Evolutionary conservation across 2,797 vertebrate genomes (phyloP).

Genomic region (Melanotaenia maccullochi): DNA sequence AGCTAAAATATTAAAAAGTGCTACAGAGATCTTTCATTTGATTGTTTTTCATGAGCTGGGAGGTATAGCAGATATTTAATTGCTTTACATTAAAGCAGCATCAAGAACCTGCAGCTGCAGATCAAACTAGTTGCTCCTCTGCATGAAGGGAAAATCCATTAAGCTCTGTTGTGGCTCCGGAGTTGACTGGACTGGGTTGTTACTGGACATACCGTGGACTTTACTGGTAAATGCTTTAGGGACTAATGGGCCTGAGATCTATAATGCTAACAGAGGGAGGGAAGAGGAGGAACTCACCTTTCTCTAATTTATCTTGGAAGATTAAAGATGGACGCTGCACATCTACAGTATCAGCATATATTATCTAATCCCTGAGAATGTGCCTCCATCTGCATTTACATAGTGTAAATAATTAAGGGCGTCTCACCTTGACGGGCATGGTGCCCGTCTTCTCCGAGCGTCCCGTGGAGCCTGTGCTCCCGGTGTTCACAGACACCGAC

Average conservation of each 20-base stretch:
- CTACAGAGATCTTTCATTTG: background rate
- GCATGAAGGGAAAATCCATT: conserved; percentile 59
- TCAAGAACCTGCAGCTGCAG: conserved; percentile 16
- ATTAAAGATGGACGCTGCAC: background rate
- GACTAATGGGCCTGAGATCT: conserved; percentile 76
- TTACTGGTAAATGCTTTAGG: conserved; percentile 77
- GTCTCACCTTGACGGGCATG: conserved; percentile 90
- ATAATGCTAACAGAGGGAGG: conserved; percentile 62
- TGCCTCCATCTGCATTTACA: background rate
- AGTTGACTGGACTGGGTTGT: conserved; percentile 26
- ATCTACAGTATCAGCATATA: background rate
- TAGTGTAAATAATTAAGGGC: background rate
- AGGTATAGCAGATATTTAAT: background rate
- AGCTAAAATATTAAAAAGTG: background rate
- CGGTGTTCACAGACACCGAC: conserved; percentile 22
- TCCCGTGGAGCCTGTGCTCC: conserved; percentile 36
- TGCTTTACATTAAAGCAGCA: conserved; percentile 6
- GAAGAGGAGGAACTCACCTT: conserved; percentile 17
- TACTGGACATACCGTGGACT: conserved; percentile 39
- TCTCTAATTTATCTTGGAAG: conserved; percentile 19
- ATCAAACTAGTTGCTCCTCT: conserved; percentile 26
- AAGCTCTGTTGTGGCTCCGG: conserved; percentile 37
- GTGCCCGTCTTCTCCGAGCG: conserved; percentile 84
- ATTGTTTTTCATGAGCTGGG: background rate
- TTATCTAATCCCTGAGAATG: background rate